Conservation (phyloP, 2,888 invertebrate species). For the Conus canariensis region DNA sequence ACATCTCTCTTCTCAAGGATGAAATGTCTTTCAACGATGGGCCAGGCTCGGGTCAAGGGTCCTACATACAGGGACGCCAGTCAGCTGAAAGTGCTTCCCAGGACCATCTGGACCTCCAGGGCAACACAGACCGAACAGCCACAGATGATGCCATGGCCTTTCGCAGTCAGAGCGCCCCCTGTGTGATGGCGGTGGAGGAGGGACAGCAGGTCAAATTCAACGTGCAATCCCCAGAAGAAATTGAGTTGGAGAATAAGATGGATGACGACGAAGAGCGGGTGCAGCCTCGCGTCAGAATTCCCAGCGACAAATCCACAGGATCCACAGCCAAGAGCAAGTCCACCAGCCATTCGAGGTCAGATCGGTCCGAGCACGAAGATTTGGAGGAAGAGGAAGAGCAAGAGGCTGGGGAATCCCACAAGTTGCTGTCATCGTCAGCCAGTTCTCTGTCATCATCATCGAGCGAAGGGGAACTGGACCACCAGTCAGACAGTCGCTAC, state of each 20-base stretch:
- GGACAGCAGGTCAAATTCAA: slow-evolving; percentile 70
- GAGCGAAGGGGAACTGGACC: slow-evolving; percentile 53
- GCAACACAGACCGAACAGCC: not conserved
- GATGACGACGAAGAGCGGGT: slow-evolving; percentile 18
- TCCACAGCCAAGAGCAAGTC: slow-evolving; percentile 30
- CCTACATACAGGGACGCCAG: slow-evolving; percentile 51
- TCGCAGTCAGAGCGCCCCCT: slow-evolving; percentile 66
- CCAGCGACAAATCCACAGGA: not conserved
- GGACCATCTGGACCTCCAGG: slow-evolving; percentile 33
- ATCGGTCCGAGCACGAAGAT: slow-evolving; percentile 30
- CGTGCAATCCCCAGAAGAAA: slow-evolving; percentile 45
- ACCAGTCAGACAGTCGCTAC: slow-evolving; percentile 67
- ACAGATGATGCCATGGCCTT: slow-evolving; percentile 30
- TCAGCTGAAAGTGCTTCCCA: slow-evolving; percentile 43
- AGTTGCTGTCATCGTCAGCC: slow-evolving; percentile 30
- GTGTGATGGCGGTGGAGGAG: slow-evolving; percentile 69
- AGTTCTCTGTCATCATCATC: not conserved
- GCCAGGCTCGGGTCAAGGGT: slow-evolving; percentile 50
- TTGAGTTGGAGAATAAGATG: slow-evolving; percentile 50
- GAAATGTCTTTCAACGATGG: slow-evolving; percentile 42
- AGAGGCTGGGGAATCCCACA: slow-evolving; percentile 19
- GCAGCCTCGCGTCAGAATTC: not conserved
- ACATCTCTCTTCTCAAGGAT: slow-evolving; percentile 87
- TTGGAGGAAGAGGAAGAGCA: slow-evolving; percentile 44
- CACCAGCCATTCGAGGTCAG: slow-evolving; percentile 16